phyloP scores from a whole-genome alignment of 2,113 vertebrate species.

The Tenrec ecaudatus region DNA sequence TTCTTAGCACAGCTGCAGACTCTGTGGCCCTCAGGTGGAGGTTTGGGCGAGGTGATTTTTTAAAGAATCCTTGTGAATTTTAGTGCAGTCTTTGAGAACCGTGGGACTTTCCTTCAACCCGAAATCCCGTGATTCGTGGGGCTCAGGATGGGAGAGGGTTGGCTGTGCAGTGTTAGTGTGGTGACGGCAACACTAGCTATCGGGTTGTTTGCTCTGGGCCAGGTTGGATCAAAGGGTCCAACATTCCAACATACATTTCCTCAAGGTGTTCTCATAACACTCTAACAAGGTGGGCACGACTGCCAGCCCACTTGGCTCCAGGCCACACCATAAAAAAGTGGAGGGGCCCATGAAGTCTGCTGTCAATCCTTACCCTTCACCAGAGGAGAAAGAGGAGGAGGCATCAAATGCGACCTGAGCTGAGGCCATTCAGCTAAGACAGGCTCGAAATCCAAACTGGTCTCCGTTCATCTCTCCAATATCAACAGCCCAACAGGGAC shows the following conservation, averaged over 20 bases:
- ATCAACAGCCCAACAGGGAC: not conserved
- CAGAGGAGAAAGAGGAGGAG: not conserved
- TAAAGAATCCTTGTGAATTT: not conserved
- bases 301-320: not conserved
- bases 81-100: not conserved
- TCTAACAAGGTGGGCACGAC: not conserved
- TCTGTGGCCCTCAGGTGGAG: not conserved
- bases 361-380: not conserved
- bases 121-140: not conserved
- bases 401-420: not conserved
- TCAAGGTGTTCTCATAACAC: not conserved
- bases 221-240: not conserved
- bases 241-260: not conserved
- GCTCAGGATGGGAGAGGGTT: not conserved
- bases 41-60: not conserved
- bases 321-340: not conserved
- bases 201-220: not conserved
- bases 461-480: not conserved
- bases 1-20: not conserved
- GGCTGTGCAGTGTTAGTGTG: not conserved
- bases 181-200: not conserved
- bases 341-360: not conserved
- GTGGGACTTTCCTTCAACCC: not conserved
- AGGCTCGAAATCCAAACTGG: slow-evolving; percentile 17
- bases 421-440: not conserved